A percentile compares a stretch with the other conserved stretches of the same genome.
phyloP scores from a whole-genome alignment of 2,888 invertebrate genomes.

The Nemurella pictetii region DNA sequence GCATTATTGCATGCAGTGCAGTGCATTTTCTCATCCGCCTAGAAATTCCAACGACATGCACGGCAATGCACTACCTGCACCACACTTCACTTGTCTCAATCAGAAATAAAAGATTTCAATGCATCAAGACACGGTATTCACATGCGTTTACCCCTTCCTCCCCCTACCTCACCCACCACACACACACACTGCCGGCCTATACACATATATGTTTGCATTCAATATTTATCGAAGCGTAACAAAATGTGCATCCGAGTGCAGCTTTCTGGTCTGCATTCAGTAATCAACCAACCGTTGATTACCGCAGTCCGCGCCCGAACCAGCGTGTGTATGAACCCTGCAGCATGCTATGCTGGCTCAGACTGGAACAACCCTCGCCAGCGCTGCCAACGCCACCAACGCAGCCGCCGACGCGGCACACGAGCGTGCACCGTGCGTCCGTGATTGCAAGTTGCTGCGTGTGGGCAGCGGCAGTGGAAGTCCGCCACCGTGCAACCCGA shows the following conservation, averaged over 20 bases:
- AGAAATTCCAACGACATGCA: background rate
- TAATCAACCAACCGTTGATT: background rate
- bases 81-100: background rate
- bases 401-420: background rate
- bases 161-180: no score
- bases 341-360: background rate
- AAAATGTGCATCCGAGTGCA: background rate
- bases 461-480: background rate
- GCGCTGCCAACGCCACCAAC: background rate
- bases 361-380: background rate
- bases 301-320: no score
- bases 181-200: no score
- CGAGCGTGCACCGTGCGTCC: background rate
- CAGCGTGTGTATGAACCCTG: background rate
- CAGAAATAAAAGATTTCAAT: background rate
- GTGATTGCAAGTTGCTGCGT: background rate
- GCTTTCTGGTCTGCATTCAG: background rate
- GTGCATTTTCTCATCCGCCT: no score
- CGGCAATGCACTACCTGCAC: background rate
- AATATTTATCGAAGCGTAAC: background rate
- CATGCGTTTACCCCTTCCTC: no score
- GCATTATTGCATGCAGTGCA: background rate
- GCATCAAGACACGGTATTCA: background rate
- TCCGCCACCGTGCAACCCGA: background rate
- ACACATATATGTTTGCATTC: background rate